Base-by-base conservation (phyloP, 2,797 vertebrate genomes). In the Ctenopoma multispine region DNA sequence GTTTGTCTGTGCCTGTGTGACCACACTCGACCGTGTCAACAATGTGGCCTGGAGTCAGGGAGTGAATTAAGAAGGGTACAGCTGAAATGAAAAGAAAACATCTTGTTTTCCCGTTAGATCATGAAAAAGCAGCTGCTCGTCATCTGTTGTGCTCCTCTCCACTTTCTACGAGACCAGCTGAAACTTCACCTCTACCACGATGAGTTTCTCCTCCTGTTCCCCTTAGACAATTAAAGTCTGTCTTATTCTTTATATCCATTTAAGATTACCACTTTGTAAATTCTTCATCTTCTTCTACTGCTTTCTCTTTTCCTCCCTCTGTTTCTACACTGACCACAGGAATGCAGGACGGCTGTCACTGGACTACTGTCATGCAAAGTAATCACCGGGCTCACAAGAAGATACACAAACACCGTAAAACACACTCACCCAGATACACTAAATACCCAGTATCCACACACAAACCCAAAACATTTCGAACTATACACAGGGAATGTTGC, bases 11-110 rank as follows among this genome's bases (percentile, higher is more conserved):
- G 44, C 56, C 9, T 77, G 69, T 72, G 73, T 72, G 90, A 85
- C 86, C 75, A 77, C 74, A 6, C 57, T 81, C 50, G 56, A 72
- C 73, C 72, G 53, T 80, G 86, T 88, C 87, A 91, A 90, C 89
- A 92, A 81, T 82, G 82, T 44, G 85, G 77, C 78, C 67, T 81
- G 80, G 78, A 73, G 67, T 63, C 31, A 38, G 29, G 24, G 59
- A 69, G 69, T 55, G 56, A 61, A 75, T 76, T 49, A 72, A 49
- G n/a, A 20, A 44, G 47, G 31, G 21, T 13, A 43, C 24, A 65
- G 58, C 31, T 55, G 74, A 76, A 48, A 80, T 63, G 47, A 69
- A 76, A 74, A 69, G 27, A 80, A 83, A 83, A 83, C 60, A 72
- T 69, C 67, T 66, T 14, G 53, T 51, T 72, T 77, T 49, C 38